Base-by-base conservation (phyloP, 2,888 invertebrate genomes). In the Plagodis dolabraria region DNA sequence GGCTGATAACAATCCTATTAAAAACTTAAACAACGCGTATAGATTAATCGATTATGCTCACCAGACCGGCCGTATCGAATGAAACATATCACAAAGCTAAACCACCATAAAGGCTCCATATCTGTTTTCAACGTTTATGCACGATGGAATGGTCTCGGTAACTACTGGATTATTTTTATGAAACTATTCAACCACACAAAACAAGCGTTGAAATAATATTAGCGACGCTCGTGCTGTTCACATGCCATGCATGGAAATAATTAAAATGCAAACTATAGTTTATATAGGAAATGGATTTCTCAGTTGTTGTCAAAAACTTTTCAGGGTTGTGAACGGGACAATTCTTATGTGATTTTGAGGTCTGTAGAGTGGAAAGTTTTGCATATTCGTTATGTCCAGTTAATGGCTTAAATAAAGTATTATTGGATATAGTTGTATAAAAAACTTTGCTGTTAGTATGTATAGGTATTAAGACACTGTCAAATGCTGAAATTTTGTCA, bases 201-300 rank as follows among this genome's bases (percentile, higher is more conserved):
- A 61, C 57, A 35, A 53, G 50, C 63, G 63, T 57, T 43, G 38
- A 53, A 63, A 55, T 47, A 59, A 59, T 56, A 51, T 63, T 63
- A 63, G 63, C 22, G 8, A 63, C 63, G 63, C 55, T 54, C 48
- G 63, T 34, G n/a, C 56, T 58, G 58, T 53, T 47, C 48, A 44
- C 33, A 47, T 51, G 48, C 53, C 1, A 22, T 22, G 22, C 51
- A 10, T 47, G 47, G 42, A 57, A 57, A 62, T 62, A 57, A 57
- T 61, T 56, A 56, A 61, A 60, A 54, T 12, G 38, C 54, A 51
- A 59, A 50, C 54, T 43, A 33, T 11, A 44, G 34, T 35, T 52
- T 11, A 50, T 34, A 53, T 35, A 45, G 33, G n/a, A 33, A 49
- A n/a, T 33, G n/a, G 6, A n/a, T 36, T 46, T 33, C 12, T 10